These are phyloP conservation scores for Gadus chalcogrammus DNA, from an alignment of 2,113 vertebrate genomes.

Conservation along the genomic window DNA sequence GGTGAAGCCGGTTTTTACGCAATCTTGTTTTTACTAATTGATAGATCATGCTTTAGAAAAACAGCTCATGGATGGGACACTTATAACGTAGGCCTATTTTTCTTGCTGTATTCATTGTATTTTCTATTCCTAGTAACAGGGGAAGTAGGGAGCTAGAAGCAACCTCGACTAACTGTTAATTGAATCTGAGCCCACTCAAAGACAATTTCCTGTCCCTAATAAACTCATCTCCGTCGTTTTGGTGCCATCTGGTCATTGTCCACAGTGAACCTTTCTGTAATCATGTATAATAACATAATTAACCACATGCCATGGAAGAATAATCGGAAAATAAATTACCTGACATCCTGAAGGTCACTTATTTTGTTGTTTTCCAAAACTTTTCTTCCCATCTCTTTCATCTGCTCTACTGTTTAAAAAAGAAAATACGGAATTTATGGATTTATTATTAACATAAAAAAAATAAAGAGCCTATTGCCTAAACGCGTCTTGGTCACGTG, in stretches of 20 bases:
- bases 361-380: conserved; percentile 78
- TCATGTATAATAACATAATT: neutral
- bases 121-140: too few species aligned
- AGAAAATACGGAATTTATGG: neutral
- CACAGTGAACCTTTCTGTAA: neutral
- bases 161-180: neutral
- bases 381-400: conserved; percentile 79
- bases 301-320: neutral
- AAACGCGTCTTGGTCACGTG: too few species aligned
- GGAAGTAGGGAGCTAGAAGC: neutral
- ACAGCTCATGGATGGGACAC: too few species aligned
- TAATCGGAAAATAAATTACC: conserved; percentile 57
- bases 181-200: too few species aligned
- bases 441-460: neutral
- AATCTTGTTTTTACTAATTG: neutral
- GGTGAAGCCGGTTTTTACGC: neutral
- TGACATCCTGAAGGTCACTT: conserved; percentile 71
- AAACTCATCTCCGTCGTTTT: neutral
- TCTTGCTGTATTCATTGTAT: too few species aligned
- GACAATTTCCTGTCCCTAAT: too few species aligned
- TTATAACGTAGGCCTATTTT: too few species aligned
- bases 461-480: neutral
- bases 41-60: too few species aligned
- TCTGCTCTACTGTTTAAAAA: conserved; percentile 74
- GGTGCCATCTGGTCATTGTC: neutral